Evolutionary conservation across 2,113 vertebrate genomes (phyloP), one percentile per base, ranked within the genome.

Genomic region (Gobius niger): DNA sequence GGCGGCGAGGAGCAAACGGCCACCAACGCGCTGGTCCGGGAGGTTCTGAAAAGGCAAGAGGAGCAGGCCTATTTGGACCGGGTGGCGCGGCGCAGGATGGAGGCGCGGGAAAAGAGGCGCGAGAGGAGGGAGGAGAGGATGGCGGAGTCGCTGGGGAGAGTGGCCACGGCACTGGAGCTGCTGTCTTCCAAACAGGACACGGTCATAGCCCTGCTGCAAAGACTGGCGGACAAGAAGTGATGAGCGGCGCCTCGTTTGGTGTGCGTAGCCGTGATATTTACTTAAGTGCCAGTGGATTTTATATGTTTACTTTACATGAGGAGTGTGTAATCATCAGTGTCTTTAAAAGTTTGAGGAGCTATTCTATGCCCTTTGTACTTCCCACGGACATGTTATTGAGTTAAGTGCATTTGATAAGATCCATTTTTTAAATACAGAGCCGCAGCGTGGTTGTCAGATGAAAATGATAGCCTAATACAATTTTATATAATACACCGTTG

Each of bases 111-210:
- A 66, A 85, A 89, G 66, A 87, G 92, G 44, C 87, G 88, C 0
- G 92, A 93, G 78, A 82, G 85, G 72, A 82, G 91, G 67, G 89
- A 91, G 76, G 79, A 82, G 14, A 82, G 83, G 44, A 91, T 92
- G 89, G 83, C 82, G 0, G 91, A 91, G 67, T 87, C 89, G 8
- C 76, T 93, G 3, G 82, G 90, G 11, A 78, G 90, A 79, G 92
- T 93, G 51, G 92, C 92, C 69, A 91, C 91, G 0, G 91, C 92
- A 0, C 78, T 93, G 82, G 92, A 93, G 81, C 87, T 93, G 67
- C 91, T 93, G 24, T 92, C 91, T 12, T 92, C 92, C 75, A 93
- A 93, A 63, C 92, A 93, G 78, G 92, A 93, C 89, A 93, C 92
- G 0, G 87, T 93, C 79, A 93, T 93, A 1, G 90, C 92, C 0